A percentile compares a stretch with the other conserved stretches of the same genome.
Evolutionary conservation across 2,888 invertebrate genomes (phyloP).

Genomic region (Anoplius nigerrimus): DNA sequence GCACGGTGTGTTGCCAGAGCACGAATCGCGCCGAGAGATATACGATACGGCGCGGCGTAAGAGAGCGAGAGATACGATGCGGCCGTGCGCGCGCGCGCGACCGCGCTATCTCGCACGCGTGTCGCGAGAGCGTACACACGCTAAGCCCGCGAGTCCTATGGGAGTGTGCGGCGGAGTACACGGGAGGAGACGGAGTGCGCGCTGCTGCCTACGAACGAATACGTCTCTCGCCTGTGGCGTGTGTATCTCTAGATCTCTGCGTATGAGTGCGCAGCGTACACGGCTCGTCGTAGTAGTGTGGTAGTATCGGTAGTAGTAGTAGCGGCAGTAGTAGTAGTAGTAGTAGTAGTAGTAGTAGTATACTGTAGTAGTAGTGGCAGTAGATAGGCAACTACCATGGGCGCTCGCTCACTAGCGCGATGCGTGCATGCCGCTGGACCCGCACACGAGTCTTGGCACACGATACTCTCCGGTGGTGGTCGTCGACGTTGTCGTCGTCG

Average conservation of each 20-base stretch:
- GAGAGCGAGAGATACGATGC: constrained; percentile 11
- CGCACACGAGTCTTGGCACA: neutral
- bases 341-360: too few relatives aligned
- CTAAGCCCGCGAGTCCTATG: neutral
- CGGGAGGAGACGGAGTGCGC: too few relatives aligned
- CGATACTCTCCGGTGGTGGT: too few relatives aligned
- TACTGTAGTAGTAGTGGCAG: too few relatives aligned
- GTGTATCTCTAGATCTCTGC: too few relatives aligned
- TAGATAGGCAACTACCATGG: neutral
- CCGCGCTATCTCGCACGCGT: constrained; percentile 14
- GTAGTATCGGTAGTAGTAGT: too few relatives aligned
- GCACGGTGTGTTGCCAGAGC: neutral
- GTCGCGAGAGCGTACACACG: neutral
- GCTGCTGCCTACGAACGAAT: too few relatives aligned
- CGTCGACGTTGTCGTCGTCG: neutral
- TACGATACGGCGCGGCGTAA: neutral
- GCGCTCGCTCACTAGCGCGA: constrained; percentile 6
- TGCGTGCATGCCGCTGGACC: constrained; percentile 6
- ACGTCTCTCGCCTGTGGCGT: too few relatives aligned
- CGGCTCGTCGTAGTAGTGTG: too few relatives aligned
- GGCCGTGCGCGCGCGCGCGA: constrained; percentile 15
- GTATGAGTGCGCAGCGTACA: too few relatives aligned
- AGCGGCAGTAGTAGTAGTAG: too few relatives aligned
- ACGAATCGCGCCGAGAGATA: constrained; percentile 3
- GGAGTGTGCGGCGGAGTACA: too few relatives aligned